Evolutionary conservation across 2,888 invertebrate species (phyloP), one percentile per base, ranked within the genome.

Genomic region (Cheilosia scutellata): DNA sequence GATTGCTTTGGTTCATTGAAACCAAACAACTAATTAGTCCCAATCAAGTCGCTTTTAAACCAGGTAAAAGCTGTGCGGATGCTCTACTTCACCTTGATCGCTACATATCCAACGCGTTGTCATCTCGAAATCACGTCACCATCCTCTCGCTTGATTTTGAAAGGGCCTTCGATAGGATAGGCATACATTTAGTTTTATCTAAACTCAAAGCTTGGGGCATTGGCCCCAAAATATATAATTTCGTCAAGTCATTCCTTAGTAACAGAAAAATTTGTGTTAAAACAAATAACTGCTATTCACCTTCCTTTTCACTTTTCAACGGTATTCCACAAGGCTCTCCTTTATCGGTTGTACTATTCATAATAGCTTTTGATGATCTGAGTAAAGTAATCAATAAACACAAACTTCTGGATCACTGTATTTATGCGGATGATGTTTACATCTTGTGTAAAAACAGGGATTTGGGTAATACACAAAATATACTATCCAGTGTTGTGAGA

Each of bases 91-190:
- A 75, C 33, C 16, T 75, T 1, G 63, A 75, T 20, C 42, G 7
- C 9, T 65, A n/a, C 20, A 42, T 65, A 1, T 55, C 44, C 9
- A 75, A 57, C 2, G 65, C 65, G 4, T 25, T 47, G 33, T 51
- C 74, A 7, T 7, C 62, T 6, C 74, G 53, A 4, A 65, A 75
- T 27, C 63, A 75, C 20, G 63, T 75, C n/a, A 55, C 74, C 2
- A 53, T 63, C n/a, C 55, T 66, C 7, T 44, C 66, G 1, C 42
- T 57, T 4, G 66, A 75, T 11, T 76, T 76, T 33, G 49, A 57
- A 31, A 55, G 20, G 16, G 68, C 42, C 1, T 53, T 68, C 11
- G 51, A 66, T 5, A 51, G 27, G 3, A 66, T 75, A 4, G 63
- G 65, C 11, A 51, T 60, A 2, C 65, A 75, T 47, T 20, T 51